Evolutionary conservation across 1,140 invertebrate genomes (phyloP).

Genomic region (Mercenaria mercenaria): DNA sequence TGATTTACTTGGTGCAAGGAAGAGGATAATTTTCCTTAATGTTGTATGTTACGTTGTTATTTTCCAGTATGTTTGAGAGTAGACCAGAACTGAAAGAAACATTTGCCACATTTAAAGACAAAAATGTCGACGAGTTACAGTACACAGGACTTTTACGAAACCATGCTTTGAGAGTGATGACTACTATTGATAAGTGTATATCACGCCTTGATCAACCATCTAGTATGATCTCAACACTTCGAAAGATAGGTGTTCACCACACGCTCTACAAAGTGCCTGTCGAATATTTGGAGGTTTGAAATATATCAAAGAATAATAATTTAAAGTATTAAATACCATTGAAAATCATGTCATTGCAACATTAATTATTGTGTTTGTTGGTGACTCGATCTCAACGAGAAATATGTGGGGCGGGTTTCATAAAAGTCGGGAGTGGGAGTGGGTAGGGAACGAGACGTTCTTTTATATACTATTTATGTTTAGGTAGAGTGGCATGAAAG

Average conservation of each 20-base stretch:
- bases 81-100: conserved; percentile 15
- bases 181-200: conserved; percentile 24
- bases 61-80: conserved; percentile 31
- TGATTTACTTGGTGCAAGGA: too few relatives aligned
- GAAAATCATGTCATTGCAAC: too few relatives aligned
- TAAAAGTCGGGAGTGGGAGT: too few relatives aligned
- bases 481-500: too few relatives aligned
- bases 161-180: conserved; percentile 12
- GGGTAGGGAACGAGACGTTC: too few relatives aligned
- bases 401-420: too few relatives aligned
- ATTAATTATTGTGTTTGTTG: too few relatives aligned
- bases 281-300: conserved; percentile 1
- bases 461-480: too few relatives aligned
- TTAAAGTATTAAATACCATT: too few relatives aligned
- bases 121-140: neutral
- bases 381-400: too few relatives aligned
- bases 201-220: neutral
- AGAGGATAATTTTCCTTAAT: neutral
- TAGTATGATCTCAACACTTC: neutral
- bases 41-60: too few relatives aligned
- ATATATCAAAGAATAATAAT: too few relatives aligned
- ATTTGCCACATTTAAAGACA: neutral
- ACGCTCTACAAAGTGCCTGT: neutral
- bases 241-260: neutral
- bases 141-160: neutral